Conservation (phyloP, 1,140 invertebrate species). For the Bombus turneri region DNA sequence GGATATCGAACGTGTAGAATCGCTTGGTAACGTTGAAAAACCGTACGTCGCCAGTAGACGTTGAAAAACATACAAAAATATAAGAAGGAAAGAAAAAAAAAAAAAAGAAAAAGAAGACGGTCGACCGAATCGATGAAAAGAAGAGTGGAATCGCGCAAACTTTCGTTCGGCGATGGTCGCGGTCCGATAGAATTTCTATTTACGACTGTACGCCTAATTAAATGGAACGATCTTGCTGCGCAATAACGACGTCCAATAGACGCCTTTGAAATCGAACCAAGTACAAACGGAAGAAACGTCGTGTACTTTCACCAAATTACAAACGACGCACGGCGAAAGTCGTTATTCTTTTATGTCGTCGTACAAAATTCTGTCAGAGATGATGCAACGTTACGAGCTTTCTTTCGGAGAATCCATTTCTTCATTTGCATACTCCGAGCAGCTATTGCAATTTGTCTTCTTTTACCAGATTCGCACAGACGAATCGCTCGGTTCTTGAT, state of each 20-base stretch:
- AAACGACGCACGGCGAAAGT: constrained; percentile 50
- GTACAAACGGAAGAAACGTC: constrained; percentile 10
- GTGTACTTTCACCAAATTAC: constrained; percentile 53
- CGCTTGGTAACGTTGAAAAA: too few species aligned
- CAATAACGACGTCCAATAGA: background rate
- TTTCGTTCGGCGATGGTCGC: background rate
- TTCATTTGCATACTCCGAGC: constrained; percentile 27
- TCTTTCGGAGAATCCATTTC: constrained; percentile 44
- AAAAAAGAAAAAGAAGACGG: background rate
- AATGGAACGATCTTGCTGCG: background rate
- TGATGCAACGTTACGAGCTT: constrained; percentile 45
- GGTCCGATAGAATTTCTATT: background rate
- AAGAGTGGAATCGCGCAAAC: background rate
- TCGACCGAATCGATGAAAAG: background rate
- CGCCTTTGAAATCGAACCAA: background rate
- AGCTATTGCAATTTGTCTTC: background rate
- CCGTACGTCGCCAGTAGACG: background rate
- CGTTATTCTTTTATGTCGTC: constrained; percentile 38
- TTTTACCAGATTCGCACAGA: too few species aligned
- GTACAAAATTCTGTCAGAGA: constrained; percentile 14
- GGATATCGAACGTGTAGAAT: too few species aligned
- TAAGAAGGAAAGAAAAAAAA: background rate
- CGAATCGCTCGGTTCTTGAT: too few species aligned
- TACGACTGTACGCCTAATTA: constrained; percentile 1
- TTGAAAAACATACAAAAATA: background rate